Evolutionary conservation across 2,888 invertebrate genomes (phyloP).

Genomic region (Synanthedon vespiformis): DNA sequence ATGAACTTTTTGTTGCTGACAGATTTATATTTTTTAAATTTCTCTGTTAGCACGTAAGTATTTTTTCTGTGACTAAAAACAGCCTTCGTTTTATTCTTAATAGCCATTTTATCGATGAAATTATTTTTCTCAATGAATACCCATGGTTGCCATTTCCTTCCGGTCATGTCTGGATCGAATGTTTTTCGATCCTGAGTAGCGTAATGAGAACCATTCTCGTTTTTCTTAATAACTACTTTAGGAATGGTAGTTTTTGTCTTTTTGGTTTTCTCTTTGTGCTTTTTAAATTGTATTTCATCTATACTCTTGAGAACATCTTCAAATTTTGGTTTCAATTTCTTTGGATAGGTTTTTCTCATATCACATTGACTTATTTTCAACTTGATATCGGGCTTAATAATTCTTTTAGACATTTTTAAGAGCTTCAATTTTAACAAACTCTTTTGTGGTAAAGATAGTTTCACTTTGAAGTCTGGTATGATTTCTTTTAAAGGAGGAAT

Average conservation of each 20-base stretch:
- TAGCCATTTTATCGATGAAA: conserved; percentile 60
- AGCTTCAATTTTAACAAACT: conserved; percentile 53
- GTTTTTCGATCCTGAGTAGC: conserved; percentile 34
- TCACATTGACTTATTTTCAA: conserved; percentile 11
- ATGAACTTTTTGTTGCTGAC: conserved; percentile 46
- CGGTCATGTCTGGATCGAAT: conserved; percentile 58
- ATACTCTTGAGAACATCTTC: conserved; percentile 67
- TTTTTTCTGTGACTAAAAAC: conserved; percentile 51
- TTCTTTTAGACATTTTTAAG: conserved; percentile 47
- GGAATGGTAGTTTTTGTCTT: conserved; percentile 47
- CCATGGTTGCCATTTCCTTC: conserved; percentile 67
- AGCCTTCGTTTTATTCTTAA: conserved; percentile 46
- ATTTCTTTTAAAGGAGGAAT: conserved; percentile 58
- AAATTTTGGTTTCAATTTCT: conserved; percentile 60
- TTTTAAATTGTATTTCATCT: conserved; percentile 58
- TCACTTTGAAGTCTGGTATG: conserved; percentile 50
- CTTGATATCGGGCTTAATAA: conserved; percentile 30
- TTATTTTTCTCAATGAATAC: conserved; percentile 56
- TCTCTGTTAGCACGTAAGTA: conserved; percentile 47
- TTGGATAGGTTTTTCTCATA: conserved; percentile 24
- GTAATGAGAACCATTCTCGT: conserved; percentile 57
- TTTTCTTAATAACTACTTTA: conserved; percentile 65
- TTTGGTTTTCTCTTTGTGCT: conserved; percentile 48
- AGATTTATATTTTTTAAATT: conserved; percentile 56
- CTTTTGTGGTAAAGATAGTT: conserved; percentile 53